Evolutionary conservation across 2,113 vertebrate genomes (phyloP).

Genomic region (Vulpes vulpes): DNA sequence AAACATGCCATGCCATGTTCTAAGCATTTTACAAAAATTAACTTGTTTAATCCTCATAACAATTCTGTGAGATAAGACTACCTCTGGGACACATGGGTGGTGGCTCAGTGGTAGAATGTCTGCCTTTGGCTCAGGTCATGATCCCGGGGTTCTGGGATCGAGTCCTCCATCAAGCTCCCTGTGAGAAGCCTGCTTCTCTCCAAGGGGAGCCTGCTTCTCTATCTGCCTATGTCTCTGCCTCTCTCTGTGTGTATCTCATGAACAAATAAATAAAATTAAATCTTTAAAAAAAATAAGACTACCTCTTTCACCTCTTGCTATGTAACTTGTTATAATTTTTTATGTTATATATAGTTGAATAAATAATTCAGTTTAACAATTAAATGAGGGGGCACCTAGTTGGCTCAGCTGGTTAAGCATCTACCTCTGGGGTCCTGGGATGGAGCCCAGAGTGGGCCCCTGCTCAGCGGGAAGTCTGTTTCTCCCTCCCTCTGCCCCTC

Average conservation of each 20-base stretch:
- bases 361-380: not conserved
- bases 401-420: not conserved
- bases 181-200: too few species aligned
- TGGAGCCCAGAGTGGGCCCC: not conserved
- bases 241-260: too few species aligned
- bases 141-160: too few species aligned
- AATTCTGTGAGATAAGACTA: not conserved
- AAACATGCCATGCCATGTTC: not conserved
- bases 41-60: slow-evolving; percentile 32
- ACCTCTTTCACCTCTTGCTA: not conserved
- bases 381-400: too few species aligned
- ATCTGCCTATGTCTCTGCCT: too few species aligned
- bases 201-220: too few species aligned
- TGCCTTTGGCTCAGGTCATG: too few species aligned
- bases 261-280: too few species aligned
- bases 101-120: too few species aligned
- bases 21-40: slow-evolving; percentile 53
- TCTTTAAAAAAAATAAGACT: too few species aligned
- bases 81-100: too few species aligned
- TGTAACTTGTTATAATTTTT: not conserved
- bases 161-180: too few species aligned
- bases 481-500: not conserved
- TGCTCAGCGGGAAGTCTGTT: not conserved
- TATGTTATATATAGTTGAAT: not conserved
- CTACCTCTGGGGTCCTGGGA: not conserved